These are phyloP conservation scores for Patella vulgata DNA, from an alignment of 1,140 invertebrate species.

Conservation along the genomic window DNA sequence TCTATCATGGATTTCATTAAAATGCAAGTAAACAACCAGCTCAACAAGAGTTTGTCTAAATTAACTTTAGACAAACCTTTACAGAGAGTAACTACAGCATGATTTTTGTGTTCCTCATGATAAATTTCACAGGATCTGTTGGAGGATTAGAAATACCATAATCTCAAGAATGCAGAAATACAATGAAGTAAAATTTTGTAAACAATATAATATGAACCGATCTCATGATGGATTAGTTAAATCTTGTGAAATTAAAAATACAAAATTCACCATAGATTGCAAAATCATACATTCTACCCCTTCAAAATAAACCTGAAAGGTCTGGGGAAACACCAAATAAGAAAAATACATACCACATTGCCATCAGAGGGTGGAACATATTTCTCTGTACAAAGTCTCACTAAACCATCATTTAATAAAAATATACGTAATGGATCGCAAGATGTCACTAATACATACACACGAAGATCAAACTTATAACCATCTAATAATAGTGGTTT, in stretches of 20 bases:
- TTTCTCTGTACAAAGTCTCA: conserved; percentile 66
- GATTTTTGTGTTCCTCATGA: no score
- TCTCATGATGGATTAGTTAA: no score
- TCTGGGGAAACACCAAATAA: neutral
- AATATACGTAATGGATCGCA: conserved; percentile 67
- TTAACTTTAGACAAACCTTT: no score
- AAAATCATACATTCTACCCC: neutral
- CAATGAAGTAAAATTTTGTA: no score
- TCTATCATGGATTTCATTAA: no score
- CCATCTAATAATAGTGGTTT: conserved; percentile 66
- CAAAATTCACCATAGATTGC: neutral
- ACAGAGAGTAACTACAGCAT: no score
- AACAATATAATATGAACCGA: no score
- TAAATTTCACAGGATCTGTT: no score
- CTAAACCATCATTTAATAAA: conserved; percentile 65
- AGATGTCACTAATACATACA: conserved; percentile 66
- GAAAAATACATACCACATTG: conserved; percentile 57
- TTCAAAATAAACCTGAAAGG: neutral
- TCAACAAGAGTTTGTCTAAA: no score
- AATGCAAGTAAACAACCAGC: no score
- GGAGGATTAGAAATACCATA: no score
- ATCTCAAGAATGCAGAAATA: no score
- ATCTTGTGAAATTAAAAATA: conserved; percentile 3
- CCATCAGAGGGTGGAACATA: conserved; percentile 59
- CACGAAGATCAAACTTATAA: conserved; percentile 66